Evolutionary conservation across 2,888 invertebrate species (phyloP).

Genomic region (Glyphotaelius pellucidus): DNA sequence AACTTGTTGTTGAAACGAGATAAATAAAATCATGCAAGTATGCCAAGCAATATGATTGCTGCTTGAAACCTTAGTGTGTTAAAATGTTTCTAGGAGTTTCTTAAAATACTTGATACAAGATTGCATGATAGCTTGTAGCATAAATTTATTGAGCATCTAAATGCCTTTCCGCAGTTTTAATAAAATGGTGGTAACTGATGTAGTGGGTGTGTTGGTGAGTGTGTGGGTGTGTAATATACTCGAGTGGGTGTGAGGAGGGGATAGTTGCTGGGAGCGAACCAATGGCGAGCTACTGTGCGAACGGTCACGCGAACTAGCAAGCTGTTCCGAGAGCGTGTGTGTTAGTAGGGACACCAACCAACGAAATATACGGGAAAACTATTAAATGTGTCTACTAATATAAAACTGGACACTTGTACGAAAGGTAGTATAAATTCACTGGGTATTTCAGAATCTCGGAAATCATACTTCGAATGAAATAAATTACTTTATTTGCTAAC

Average conservation of each 20-base stretch:
- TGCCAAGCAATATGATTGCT: background rate
- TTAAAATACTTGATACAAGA: background rate
- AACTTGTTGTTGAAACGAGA: background rate
- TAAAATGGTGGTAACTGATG: background rate
- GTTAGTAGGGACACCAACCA: slow-evolving; percentile 13
- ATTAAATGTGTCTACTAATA: too few species aligned
- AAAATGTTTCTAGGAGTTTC: background rate
- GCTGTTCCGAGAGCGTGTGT: background rate
- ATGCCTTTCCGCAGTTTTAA: background rate
- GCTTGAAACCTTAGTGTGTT: background rate
- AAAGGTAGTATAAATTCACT: too few species aligned
- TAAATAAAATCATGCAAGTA: background rate
- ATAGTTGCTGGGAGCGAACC: slow-evolving; percentile 24
- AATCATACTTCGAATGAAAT: too few species aligned
- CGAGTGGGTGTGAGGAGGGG: background rate
- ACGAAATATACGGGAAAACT: background rate
- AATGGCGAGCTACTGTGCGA: slow-evolving; percentile 46
- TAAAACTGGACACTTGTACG: too few species aligned
- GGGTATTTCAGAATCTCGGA: too few species aligned
- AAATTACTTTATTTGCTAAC: too few species aligned
- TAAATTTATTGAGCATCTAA: background rate
- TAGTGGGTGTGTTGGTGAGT: background rate
- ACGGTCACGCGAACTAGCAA: slow-evolving; percentile 24
- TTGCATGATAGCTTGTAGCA: background rate
- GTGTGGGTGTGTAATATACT: background rate